These are phyloP conservation scores for Actenoides lindsayi DNA, from an alignment of 2,113 vertebrate genomes.

Conservation along the genomic window DNA sequence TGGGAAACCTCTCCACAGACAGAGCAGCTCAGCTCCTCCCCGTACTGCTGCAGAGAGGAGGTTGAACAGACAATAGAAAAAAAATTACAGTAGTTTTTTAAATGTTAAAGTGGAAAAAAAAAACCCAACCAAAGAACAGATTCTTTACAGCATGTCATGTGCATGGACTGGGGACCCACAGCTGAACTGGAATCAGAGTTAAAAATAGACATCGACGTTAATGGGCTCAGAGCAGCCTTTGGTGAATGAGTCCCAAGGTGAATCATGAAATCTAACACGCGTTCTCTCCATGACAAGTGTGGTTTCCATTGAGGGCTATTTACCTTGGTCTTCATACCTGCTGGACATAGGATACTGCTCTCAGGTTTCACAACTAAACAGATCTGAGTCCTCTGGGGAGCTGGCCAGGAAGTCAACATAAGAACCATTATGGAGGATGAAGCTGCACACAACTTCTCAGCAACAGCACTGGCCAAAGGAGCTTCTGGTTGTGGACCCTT, in stretches of 20 bases:
- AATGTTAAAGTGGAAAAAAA: background rate
- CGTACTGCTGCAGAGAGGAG: background rate
- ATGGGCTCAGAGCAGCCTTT: background rate
- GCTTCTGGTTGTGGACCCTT: background rate
- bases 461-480: background rate
- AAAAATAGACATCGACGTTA: background rate
- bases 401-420: background rate
- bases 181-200: conserved; percentile 6
- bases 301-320: conserved; percentile 5
- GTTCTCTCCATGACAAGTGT: background rate
- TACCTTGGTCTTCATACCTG: conserved; percentile 1
- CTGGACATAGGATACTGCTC: background rate
- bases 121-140: background rate
- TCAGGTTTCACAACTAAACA: background rate
- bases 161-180: background rate
- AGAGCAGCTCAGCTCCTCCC: background rate
- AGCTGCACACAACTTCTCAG: background rate
- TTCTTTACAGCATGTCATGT: background rate
- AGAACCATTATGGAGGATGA: background rate
- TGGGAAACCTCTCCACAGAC: background rate
- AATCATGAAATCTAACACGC: background rate
- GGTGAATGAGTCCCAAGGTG: background rate
- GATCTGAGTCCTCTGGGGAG: background rate
- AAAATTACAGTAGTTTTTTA: background rate
- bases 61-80: background rate